These are phyloP conservation scores for Drosophila virilis DNA, from an alignment of 1,140 invertebrate genomes.

Conservation along the genomic window DNA sequence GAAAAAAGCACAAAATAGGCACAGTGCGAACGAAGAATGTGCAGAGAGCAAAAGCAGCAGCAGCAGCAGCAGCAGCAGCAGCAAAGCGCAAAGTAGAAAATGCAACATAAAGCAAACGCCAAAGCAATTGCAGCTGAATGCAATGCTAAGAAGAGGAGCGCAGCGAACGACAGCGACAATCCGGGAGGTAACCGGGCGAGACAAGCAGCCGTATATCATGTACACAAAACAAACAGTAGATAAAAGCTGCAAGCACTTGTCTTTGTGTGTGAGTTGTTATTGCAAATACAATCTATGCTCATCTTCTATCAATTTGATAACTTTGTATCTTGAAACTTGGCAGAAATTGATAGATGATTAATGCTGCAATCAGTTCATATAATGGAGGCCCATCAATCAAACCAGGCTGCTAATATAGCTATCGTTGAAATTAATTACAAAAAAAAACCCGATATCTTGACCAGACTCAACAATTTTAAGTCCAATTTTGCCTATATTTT, in stretches of 20 bases:
- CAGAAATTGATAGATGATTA: too few relatives aligned
- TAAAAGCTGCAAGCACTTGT: background rate
- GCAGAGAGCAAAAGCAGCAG: constrained; percentile 28
- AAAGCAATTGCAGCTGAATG: constrained; percentile 55
- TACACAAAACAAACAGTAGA: background rate
- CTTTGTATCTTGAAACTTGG: too few relatives aligned
- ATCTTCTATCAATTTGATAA: too few relatives aligned
- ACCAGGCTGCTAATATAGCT: too few relatives aligned
- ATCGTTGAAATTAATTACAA: too few relatives aligned
- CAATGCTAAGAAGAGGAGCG: constrained; percentile 35
- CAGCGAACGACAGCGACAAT: constrained; percentile 23
- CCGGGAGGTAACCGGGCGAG: constrained; percentile 17
- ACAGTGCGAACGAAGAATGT: constrained; percentile 71
- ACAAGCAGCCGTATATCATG: constrained; percentile 26
- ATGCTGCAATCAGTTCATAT: too few relatives aligned
- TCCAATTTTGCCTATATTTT: too few relatives aligned
- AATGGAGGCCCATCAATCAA: too few relatives aligned
- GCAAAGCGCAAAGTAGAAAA: constrained; percentile 56
- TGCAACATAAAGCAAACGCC: constrained; percentile 61
- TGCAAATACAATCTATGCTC: too few relatives aligned
- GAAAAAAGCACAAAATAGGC: constrained; percentile 66
- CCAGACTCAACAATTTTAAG: too few relatives aligned
- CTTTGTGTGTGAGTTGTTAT: background rate
- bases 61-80: constrained; percentile 3
- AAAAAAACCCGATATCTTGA: too few relatives aligned